Base-by-base conservation (phyloP, 1,140 invertebrate species). In the Triops cancriformis region DNA sequence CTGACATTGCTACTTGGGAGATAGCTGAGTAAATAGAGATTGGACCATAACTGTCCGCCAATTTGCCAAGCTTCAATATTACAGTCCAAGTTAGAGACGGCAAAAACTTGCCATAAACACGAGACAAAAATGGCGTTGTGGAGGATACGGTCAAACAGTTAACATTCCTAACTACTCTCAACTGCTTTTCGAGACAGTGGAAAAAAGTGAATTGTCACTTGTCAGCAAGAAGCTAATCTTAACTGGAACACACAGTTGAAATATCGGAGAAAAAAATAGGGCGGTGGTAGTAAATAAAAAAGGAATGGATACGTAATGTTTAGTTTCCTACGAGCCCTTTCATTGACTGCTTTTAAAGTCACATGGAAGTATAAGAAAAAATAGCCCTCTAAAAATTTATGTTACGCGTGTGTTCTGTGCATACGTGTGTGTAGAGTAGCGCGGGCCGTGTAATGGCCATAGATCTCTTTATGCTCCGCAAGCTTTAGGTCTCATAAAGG, bases 11-110 rank as follows among this genome's bases (percentile, higher is more conserved):
- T 64, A 64, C 51, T 64, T 64, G 51, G 51, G n/a, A 64, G 51
- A 64, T 64, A 64, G 51, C 51, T 64, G 51, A 64, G 51, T 64
- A 64, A 64, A 64, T 64, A 64, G 51, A 64, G 51, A 64, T 64
- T 64, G 51, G 18, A 64, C 51, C 51, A 64, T 64, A 64, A 64
- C 51, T 23, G 51, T 64, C 51, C 51, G 51, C 51, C 45, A 64
- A 64, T 64, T 64, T 23, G 51, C 51, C 14, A 23, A 64, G 51
- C 51, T 64, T 64, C 51, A 64, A 64, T 64, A 64, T 64, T 23
- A 64, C 51, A 64, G 51, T 64, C 51, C 23, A n/a, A n/a, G 51
- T 9, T 64, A 64, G 18, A 64, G 51, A 9, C 6, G 23, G 7
- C 18, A 23, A 64, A 64, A 64, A 1, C 51, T 23, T 23, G 18